A percentile compares a stretch with the other conserved stretches of the same genome.
Conservation (phyloP, 1,140 invertebrate genomes). For the Camponotus pennsylvanicus region DNA sequence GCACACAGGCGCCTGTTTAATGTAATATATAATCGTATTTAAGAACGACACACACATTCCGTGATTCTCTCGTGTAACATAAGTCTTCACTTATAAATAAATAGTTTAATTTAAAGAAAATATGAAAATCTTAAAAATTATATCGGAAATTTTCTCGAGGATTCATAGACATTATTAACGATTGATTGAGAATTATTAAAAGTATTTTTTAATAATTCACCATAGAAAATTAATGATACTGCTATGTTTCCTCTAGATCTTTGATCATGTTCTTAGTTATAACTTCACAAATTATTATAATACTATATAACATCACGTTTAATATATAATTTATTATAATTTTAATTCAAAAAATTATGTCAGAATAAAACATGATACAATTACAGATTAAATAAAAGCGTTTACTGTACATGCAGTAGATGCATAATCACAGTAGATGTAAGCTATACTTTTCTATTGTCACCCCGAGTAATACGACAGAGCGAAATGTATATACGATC, state of each 20-base stretch:
- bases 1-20: constrained; percentile 18
- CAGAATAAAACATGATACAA: not conserved
- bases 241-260: not conserved
- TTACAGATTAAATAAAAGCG: not conserved
- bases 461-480: constrained; percentile 54
- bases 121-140: not conserved
- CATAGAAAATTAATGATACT: constrained; percentile 13
- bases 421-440: not conserved
- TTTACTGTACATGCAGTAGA: constrained; percentile 32
- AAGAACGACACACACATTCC: not conserved
- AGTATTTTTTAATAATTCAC: not conserved
- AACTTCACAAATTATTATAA: too few relatives aligned
- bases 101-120: constrained; percentile 6
- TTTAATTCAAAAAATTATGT: not conserved
- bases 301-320: too few relatives aligned
- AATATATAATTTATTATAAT: too few relatives aligned
- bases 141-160: not conserved
- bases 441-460: constrained; percentile 65
- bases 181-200: not conserved
- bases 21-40: constrained; percentile 22
- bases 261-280: not conserved
- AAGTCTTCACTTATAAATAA: not conserved
- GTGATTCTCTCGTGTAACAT: constrained; percentile 18
- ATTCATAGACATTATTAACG: not conserved
- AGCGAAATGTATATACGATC: constrained; percentile 53